A percentile compares a stretch with the other conserved stretches of the same genome.
Conservation (phyloP, 2,888 invertebrate species). For the Amphipoea lucens region DNA sequence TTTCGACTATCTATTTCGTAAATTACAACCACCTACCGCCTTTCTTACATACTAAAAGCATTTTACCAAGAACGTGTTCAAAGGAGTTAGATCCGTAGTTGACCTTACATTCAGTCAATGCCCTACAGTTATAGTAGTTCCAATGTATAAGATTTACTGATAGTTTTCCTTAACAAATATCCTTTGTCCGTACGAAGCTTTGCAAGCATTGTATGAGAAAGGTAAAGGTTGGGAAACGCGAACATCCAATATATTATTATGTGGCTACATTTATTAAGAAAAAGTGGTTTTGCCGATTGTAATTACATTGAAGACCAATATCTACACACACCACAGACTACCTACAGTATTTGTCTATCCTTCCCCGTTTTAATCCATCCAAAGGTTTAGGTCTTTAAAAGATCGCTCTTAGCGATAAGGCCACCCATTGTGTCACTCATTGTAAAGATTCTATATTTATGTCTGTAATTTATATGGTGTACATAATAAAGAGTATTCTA, state of each 20-base stretch:
- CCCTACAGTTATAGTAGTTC: conserved; percentile 23
- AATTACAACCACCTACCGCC: conserved; percentile 15
- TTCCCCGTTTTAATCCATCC: too few species aligned
- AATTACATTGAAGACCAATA: background rate
- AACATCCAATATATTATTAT: conserved; percentile 42
- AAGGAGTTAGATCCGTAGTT: conserved; percentile 40
- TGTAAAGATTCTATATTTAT: too few species aligned
- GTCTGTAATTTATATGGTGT: too few species aligned
- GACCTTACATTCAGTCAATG: conserved; percentile 43
- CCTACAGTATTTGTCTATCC: too few species aligned
- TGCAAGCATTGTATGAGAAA: conserved; percentile 29
- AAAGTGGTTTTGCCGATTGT: conserved; percentile 13
- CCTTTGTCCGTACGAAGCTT: conserved; percentile 42
- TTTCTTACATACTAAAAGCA: conserved; percentile 4
- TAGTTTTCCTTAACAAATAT: conserved; percentile 57
- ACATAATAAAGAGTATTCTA: too few species aligned
- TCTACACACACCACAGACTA: too few species aligned
- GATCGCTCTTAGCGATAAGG: too few species aligned
- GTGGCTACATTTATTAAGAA: conserved; percentile 30
- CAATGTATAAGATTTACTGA: conserved; percentile 42
- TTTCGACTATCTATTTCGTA: background rate
- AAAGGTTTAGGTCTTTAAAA: too few species aligned
- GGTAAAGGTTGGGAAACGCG: conserved; percentile 23
- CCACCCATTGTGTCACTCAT: too few species aligned
- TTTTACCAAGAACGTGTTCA: conserved; percentile 21